phyloP scores from a whole-genome alignment of 2,888 invertebrate genomes.

The Brenthis daphne region DNA sequence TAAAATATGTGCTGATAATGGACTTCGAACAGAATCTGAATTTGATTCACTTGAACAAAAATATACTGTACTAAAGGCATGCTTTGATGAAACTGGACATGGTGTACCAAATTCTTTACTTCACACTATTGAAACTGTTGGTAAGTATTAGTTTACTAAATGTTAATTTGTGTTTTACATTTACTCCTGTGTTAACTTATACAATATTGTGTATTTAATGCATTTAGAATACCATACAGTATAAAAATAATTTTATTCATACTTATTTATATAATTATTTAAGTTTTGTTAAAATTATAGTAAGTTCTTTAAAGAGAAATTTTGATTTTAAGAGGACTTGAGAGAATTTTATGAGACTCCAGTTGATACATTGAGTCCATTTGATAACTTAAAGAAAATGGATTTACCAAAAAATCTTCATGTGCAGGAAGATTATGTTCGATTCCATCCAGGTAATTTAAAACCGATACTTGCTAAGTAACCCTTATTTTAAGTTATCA shows the following conservation, averaged over 20 bases:
- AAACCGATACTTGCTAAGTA: background rate
- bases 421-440: conserved; percentile 89
- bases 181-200: too few relatives aligned
- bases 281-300: background rate
- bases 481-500: background rate
- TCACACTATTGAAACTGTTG: conserved; percentile 87
- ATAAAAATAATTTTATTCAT: too few relatives aligned
- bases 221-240: too few relatives aligned
- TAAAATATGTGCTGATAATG: conserved; percentile 82
- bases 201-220: too few relatives aligned
- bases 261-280: too few relatives aligned
- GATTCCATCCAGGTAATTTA: conserved; percentile 89
- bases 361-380: conserved; percentile 86
- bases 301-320: background rate
- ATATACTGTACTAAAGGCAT: conserved; percentile 86
- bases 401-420: conserved; percentile 94
- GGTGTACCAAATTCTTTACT: conserved; percentile 91
- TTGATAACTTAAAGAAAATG: conserved; percentile 86
- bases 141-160: conserved; percentile 61
- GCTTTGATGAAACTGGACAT: conserved; percentile 88
- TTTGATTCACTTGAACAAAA: conserved; percentile 81
- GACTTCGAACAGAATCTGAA: conserved; percentile 68
- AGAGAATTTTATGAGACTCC: conserved; percentile 87
- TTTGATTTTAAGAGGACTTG: conserved; percentile 83
- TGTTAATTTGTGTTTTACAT: background rate